Conservation (phyloP, 2,113 vertebrate species). For the Diadophis punctatus region DNA sequence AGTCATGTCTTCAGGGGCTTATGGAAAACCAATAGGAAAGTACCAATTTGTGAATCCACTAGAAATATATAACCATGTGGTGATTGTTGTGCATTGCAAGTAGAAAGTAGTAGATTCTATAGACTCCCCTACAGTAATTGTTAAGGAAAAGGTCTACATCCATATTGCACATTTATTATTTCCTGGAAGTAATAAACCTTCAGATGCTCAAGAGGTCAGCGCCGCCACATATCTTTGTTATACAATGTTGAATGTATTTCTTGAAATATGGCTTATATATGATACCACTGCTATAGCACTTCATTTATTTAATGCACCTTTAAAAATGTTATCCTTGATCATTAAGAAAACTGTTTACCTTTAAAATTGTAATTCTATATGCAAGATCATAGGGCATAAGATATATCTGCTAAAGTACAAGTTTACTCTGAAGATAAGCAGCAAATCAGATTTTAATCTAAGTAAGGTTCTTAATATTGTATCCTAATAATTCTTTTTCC, state of each 20-base stretch:
- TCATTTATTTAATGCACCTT: neutral
- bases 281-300: too few species aligned
- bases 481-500: constrained; percentile 25
- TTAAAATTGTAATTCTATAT: constrained; percentile 51
- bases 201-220: neutral
- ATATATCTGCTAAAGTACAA: constrained; percentile 39
- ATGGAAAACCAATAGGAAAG: neutral
- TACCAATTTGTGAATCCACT: neutral
- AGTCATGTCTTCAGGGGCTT: neutral
- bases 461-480: constrained; percentile 36
- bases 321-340: constrained; percentile 2
- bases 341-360: constrained; percentile 21
- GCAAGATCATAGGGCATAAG: constrained; percentile 36
- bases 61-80: neutral
- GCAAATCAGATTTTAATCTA: constrained; percentile 30
- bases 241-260: neutral
- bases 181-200: neutral
- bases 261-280: neutral
- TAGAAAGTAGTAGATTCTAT: neutral
- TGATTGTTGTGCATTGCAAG: neutral
- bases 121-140: neutral
- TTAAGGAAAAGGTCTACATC: neutral
- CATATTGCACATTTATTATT: neutral
- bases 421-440: constrained; percentile 42
- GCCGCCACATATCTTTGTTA: neutral